phyloP scores from a whole-genome alignment of 2,888 invertebrate genomes.

The Colletes collaris region DNA sequence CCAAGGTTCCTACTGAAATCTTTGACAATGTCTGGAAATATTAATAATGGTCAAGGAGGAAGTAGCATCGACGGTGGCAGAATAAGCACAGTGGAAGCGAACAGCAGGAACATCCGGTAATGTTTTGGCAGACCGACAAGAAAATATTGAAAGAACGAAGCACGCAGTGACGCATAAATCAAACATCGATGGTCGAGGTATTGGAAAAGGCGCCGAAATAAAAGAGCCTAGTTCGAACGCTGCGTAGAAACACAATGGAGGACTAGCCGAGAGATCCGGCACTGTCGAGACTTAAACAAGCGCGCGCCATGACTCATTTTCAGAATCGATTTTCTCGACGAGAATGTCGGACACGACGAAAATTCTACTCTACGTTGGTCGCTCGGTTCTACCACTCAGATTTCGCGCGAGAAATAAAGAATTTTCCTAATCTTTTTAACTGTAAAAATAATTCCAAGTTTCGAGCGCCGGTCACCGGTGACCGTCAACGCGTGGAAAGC shows the following conservation, averaged over 20 bases:
- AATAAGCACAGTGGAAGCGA: neutral
- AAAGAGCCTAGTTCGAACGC: neutral
- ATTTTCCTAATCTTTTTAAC: too few relatives aligned
- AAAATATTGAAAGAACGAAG: neutral
- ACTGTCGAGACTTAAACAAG: neutral
- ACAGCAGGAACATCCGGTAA: neutral
- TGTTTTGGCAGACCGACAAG: neutral
- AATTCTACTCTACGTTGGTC: neutral
- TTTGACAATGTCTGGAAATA: neutral
- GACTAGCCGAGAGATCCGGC: too few relatives aligned
- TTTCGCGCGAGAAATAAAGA: neutral
- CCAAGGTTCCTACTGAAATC: neutral
- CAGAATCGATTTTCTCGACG: neutral
- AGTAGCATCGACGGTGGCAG: neutral
- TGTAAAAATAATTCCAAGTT: too few relatives aligned
- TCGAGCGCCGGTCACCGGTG: too few relatives aligned
- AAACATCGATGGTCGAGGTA: slow-evolving; percentile 12
- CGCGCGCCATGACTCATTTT: neutral
- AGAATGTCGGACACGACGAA: neutral
- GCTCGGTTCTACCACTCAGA: too few relatives aligned
- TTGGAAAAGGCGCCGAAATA: slow-evolving; percentile 2
- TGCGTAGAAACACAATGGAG: too few relatives aligned
- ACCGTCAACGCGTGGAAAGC: neutral
- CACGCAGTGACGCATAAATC: neutral
- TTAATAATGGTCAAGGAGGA: neutral